Base-by-base conservation (phyloP, 1,140 invertebrate species). In the Hycleus phaleratus region DNA sequence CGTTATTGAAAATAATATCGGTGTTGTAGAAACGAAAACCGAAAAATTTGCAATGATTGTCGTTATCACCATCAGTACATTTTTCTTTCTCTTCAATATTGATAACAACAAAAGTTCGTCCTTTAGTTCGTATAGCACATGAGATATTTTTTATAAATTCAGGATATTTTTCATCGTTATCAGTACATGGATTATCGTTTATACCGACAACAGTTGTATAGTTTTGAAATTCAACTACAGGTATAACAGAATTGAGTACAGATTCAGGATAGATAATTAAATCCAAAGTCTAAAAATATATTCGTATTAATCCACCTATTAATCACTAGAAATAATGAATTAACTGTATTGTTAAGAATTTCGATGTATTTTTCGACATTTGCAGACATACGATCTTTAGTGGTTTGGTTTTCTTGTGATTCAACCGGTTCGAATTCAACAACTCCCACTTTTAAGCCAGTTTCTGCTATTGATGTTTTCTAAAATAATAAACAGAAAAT, bases 21-120 rank as follows among this genome's bases (percentile, higher is more conserved):
- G 85, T 87, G 63, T 90, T 91, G 71, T 83, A 89, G n/a, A 81
- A 73, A 50, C 77, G 75, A 5, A 71, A 53, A 0, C 71, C 73
- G 53, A 79, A 74, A 0, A 40, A 26, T 0, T 73, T 60, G 56
- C 79, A 78, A 5, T 55, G 60, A 4, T 42, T 26, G n/a, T 46
- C 63, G 61, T 11, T 61, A 0, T 60, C 65, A 24, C 6, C 8
- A 32, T 26, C 3, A 6, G 38, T 26, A 65, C 84, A 87, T 43
- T 79, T 67, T 18, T 48, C 32, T 32, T 32, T 32, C 32, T 32
- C 32, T 5, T 5, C 32, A 32, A 2, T 32, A 3, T 93, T 91
- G 0, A 87, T 78, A 0, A 90, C 84, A 0, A 92, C 67, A 59
- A 82, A 83, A 12, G 76, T 73, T 3, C 66, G 58, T 54, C 74